Base-by-base conservation (phyloP, 2,797 vertebrate genomes). In the Typhlichthys subterraneus region DNA sequence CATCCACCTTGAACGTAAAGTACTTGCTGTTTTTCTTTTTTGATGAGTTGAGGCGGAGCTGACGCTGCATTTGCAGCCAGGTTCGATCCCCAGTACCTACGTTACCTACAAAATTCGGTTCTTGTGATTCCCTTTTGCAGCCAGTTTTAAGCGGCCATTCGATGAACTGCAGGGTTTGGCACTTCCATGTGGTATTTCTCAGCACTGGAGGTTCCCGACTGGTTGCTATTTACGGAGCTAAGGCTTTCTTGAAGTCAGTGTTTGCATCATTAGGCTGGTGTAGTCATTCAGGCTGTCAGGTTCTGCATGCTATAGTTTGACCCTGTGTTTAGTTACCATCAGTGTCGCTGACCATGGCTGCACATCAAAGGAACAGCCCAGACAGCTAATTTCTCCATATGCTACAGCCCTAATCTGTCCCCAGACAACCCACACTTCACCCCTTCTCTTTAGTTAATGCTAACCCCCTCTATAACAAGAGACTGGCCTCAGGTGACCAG, bases 351-450 rank as follows among this genome's bases (percentile, higher is more conserved):
- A 49, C 75, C 63, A 57, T 59, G 45, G 67, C 63, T 72, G 38
- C 53, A 63, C 76, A 82, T 88, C 77, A 87, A 81, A 87, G 73
- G 63, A 68, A 61, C 62, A 75, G 69, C 19, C 19, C 76, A 82
- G 80, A 81, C 69, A 64, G 73, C 71, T 78, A 76, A 79, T 77
- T 73, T 77, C 70, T 74, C 59, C 62, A 73, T 66, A 57, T 73
- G 80, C 64, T 61, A 52, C 49, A 65, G 73, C 58, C 65, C 59
- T 73, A 67, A 82, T 81, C 76, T 73, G 54, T 74, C 84, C 85
- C 78, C 72, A 71, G 65, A 74, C 76, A 51, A 23, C 61, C 61
- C 63, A 55, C 63, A 59, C 55, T 45, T 17, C 48, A 50, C 47
- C 76, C 63, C 67, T 52, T 59, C 51, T 12, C 66, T 65, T 17